Base-by-base conservation (phyloP, 1,140 invertebrate genomes). In the Lasioglossum albipes region DNA sequence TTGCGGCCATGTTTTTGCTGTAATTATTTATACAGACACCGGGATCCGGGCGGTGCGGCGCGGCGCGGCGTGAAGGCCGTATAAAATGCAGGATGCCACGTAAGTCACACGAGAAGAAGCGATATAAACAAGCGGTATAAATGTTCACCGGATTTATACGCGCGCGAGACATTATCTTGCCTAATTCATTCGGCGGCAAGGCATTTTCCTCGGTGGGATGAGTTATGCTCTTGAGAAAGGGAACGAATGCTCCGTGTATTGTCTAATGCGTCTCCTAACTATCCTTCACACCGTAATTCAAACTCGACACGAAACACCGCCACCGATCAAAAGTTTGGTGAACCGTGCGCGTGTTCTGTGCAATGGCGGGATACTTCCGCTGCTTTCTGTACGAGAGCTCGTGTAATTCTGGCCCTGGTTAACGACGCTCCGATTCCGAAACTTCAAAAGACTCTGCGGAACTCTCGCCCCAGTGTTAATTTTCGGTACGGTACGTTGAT, bases 111-210 rank as follows among this genome's bases (percentile, higher is more conserved):
- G 20, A 13, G 16, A 13, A n/a, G 41, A 67, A 27, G 65, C 42
- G 70, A 77, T 52, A 77, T 52, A 71, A 18, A 45, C n/a, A n/a
- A n/a, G n/a, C 52, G 61, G 49, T 66, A 73, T 57, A 73, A 79
- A 41, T 71, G 61, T 65, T 78, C 45, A n/a, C n/a, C 2, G 61
- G 49, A 79, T 79, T 79, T 79, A 79, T 79, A 73, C 36, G 27
- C 27, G 49, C 36, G 27, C 27, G 49, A 45, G 61, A 73, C 69
- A 79, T 79, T 79, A 79, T 73, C 69, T 73, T 54, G 52, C 69
- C 49, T 79, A 73, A 79, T 79, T 79, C 69, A 73, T 79, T 73
- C 76, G 27, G n/a, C 76, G 42, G 36, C 49, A 41, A 27, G 31
- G 52, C 59, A 42, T 72, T 78, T 42, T 18, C 69, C 18, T 27